These are phyloP conservation scores for Athalia cordata DNA, from an alignment of 2,888 invertebrate species.

Conservation along the genomic window DNA sequence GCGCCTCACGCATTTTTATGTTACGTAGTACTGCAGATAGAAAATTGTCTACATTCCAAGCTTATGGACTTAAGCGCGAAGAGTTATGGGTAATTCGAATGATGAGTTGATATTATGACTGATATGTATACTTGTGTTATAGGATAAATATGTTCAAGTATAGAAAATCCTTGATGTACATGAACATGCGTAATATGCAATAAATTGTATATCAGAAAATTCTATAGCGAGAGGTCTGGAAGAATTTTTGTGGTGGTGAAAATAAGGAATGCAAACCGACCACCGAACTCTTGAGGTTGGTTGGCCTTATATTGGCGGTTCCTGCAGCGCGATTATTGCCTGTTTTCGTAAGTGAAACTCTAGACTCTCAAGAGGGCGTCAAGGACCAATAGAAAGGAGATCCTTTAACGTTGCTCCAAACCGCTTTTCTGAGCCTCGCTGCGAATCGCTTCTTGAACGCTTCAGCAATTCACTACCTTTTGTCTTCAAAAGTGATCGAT, in stretches of 20 bases:
- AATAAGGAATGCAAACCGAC: constrained; percentile 20
- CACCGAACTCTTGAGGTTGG: not conserved
- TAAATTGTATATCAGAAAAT: too few species aligned
- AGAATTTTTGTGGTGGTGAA: not conserved
- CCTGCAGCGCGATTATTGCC: constrained; percentile 13
- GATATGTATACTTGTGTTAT: too few species aligned
- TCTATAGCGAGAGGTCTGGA: too few species aligned
- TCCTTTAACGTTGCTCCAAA: not conserved
- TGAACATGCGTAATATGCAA: too few species aligned
- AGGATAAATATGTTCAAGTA: too few species aligned
- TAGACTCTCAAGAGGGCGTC: constrained; percentile 27
- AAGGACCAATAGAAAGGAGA: constrained; percentile 32
- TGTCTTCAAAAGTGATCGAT: not conserved
- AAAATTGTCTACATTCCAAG: too few species aligned
- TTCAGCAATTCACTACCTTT: not conserved
- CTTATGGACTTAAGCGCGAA: too few species aligned
- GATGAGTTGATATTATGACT: too few species aligned
- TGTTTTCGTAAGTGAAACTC: constrained; percentile 42
- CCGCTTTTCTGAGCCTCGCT: not conserved
- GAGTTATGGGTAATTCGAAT: too few species aligned
- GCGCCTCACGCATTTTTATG: too few species aligned
- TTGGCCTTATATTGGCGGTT: constrained; percentile 10
- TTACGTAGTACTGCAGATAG: too few species aligned
- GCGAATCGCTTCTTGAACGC: constrained; percentile 1
- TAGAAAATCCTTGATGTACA: too few species aligned